A percentile compares a stretch with the other conserved stretches of the same genome.
Evolutionary conservation across 2,888 invertebrate genomes (phyloP).

Genomic region (Dyspetes luteomarginatus): DNA sequence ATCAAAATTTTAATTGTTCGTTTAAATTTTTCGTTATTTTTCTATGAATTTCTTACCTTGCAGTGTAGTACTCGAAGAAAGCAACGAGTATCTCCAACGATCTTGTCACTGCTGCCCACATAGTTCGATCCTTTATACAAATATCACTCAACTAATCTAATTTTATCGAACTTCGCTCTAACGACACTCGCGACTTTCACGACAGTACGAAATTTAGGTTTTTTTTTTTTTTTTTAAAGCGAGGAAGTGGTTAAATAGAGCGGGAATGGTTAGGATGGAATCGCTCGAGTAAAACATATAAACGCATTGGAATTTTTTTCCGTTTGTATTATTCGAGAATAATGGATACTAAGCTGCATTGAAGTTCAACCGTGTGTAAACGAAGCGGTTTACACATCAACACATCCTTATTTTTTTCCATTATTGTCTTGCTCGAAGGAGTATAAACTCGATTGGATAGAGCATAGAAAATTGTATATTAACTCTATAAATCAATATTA

Average conservation of each 20-base stretch:
- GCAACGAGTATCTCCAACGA: slow-evolving; percentile 92
- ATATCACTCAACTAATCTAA: slow-evolving; percentile 68
- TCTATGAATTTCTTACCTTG: slow-evolving; percentile 85
- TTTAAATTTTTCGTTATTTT: slow-evolving; percentile 5
- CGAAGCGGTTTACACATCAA: background rate
- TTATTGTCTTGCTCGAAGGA: slow-evolving; percentile 38
- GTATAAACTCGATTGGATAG: slow-evolving; percentile 1
- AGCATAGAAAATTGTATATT: background rate
- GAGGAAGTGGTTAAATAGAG: background rate
- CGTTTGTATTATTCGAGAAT: background rate
- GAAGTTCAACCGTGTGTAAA: slow-evolving; percentile 18
- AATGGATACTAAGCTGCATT: slow-evolving; percentile 9
- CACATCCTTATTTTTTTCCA: slow-evolving; percentile 18
- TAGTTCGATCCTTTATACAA: slow-evolving; percentile 85
- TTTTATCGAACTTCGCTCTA: slow-evolving; percentile 64
- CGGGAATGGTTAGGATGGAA: background rate
- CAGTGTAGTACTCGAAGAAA: slow-evolving; percentile 92
- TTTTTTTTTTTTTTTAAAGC: slow-evolving; percentile 22
- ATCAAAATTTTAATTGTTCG: background rate
- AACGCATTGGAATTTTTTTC: slow-evolving; percentile 10
- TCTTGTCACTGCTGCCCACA: slow-evolving; percentile 93
- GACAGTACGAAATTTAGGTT: slow-evolving; percentile 16
- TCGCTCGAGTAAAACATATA: slow-evolving; percentile 16
- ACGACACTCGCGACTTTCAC: slow-evolving; percentile 56
- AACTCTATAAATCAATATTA: slow-evolving; percentile 32